These are phyloP conservation scores for Chalcis sispes DNA, from an alignment of 2,888 invertebrate species.

Conservation along the genomic window DNA sequence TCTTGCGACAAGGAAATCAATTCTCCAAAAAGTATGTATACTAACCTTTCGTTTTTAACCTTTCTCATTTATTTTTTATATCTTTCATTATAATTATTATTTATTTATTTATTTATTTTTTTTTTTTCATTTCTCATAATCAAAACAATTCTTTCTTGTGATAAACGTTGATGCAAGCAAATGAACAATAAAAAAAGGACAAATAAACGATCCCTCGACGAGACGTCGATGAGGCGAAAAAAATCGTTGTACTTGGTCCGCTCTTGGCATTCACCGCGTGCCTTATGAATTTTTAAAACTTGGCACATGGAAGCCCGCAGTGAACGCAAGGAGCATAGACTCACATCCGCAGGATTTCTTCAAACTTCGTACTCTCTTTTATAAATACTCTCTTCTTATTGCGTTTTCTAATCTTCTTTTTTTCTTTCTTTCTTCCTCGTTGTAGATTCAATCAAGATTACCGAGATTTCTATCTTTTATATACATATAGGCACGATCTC, in stretches of 20 bases:
- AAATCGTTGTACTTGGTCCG: constrained; percentile 81
- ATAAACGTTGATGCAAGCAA: no score
- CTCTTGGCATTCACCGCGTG: constrained; percentile 99
- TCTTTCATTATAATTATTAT: no score
- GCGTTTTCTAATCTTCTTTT: not conserved
- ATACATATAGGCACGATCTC: no score
- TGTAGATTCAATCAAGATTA: constrained; percentile 30
- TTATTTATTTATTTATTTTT: not conserved
- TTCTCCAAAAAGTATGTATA: constrained; percentile 21
- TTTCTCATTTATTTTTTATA: not conserved
- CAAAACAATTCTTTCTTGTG: not conserved
- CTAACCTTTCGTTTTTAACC: constrained; percentile 30
- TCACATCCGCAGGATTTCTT: constrained; percentile 63
- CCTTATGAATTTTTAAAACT: constrained; percentile 89
- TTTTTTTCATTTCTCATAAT: constrained; percentile 1
- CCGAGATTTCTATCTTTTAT: not conserved
- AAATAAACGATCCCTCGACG: constrained; percentile 13
- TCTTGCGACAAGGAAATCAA: constrained; percentile 22
- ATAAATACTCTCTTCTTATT: no score
- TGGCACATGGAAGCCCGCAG: constrained; percentile 95
- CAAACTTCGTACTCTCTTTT: constrained; percentile 23
- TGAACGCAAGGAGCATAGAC: constrained; percentile 92
- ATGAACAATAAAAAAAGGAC: no score
- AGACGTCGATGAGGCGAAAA: constrained; percentile 4
- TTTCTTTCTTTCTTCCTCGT: constrained; percentile 29